These are phyloP conservation scores for Tenualosa thibaudeaui DNA, from an alignment of 2,797 vertebrate species.

Conservation along the genomic window DNA sequence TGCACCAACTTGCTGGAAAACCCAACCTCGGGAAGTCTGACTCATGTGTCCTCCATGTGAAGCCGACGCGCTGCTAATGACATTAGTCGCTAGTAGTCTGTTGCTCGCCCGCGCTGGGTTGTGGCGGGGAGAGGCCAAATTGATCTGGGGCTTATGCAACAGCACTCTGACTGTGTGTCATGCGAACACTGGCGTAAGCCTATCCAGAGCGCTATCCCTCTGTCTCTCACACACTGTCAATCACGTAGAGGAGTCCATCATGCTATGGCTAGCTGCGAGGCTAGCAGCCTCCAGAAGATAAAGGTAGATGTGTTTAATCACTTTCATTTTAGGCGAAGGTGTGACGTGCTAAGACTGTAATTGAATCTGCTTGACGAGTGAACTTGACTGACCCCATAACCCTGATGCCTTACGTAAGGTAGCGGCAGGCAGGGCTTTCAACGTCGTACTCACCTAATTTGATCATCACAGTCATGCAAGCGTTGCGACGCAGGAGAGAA, in stretches of 20 bases:
- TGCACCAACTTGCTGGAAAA: neutral
- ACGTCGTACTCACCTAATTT: neutral
- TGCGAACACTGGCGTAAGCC: neutral
- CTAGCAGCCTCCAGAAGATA: neutral
- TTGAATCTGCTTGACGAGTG: neutral
- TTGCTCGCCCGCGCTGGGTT: neutral
- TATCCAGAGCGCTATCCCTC: neutral
- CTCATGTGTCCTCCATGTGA: neutral
- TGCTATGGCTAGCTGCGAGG: neutral
- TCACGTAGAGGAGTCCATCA: neutral
- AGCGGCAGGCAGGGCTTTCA: neutral
- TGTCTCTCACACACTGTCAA: neutral
- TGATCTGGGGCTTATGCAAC: conserved; percentile 22
- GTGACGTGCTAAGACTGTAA: neutral
- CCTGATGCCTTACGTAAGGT: neutral
- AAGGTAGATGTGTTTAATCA: conserved; percentile 19
- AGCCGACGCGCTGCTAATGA: neutral
- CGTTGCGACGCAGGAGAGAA: neutral
- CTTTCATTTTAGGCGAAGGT: neutral
- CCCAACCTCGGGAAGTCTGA: neutral
- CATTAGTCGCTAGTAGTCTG: neutral
- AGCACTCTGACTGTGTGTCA: conserved; percentile 11
- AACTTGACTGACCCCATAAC: neutral
- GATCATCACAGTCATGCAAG: neutral
- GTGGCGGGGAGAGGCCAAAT: neutral